phyloP scores from a whole-genome alignment of 2,888 invertebrate species.

The Xestoiulus laeticollis region DNA sequence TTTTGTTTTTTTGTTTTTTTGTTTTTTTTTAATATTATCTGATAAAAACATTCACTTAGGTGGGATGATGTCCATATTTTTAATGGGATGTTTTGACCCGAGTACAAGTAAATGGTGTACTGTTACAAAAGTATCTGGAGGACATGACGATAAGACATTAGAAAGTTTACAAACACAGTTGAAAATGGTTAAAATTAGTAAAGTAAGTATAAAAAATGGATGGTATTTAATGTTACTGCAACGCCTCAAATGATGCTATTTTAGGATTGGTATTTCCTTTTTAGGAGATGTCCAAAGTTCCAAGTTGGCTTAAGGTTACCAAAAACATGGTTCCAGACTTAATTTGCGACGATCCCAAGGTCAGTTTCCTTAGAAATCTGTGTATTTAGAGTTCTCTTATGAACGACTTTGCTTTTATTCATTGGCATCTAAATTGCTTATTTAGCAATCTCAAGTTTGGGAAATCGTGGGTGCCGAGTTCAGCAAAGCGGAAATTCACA shows the following conservation, averaged over 20 bases:
- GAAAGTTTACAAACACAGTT: constrained; percentile 75
- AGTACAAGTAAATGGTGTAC: constrained; percentile 78
- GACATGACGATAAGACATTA: constrained; percentile 87
- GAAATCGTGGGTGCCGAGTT: constrained; percentile 84
- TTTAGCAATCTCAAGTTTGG: constrained; percentile 84
- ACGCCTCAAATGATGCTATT: not conserved
- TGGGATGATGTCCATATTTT: constrained; percentile 90
- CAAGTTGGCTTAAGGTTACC: constrained; percentile 83
- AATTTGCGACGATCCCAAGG: constrained; percentile 82
- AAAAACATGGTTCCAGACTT: constrained; percentile 90
- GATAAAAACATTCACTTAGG: constrained; percentile 64
- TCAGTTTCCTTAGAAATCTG: constrained; percentile 56
- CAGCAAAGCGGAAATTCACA: constrained; percentile 74
- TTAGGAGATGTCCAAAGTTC: constrained; percentile 73
- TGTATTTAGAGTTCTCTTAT: not conserved
- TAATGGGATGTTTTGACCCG: constrained; percentile 89
- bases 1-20: constrained; percentile 34
- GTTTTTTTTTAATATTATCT: not conserved
- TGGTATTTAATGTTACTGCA: not conserved
- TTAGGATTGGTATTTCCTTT: not conserved
- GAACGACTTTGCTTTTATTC: not conserved
- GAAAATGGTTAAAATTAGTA: constrained; percentile 82
- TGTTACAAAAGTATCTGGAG: constrained; percentile 82
- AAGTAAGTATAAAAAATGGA: constrained; percentile 61
- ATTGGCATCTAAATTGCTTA: not conserved